Percentiles rank a stretch among this genome's conserved stretches.
These are phyloP conservation scores for Merops nubicus DNA, from an alignment of 2,113 vertebrate species.

Conservation along the genomic window DNA sequence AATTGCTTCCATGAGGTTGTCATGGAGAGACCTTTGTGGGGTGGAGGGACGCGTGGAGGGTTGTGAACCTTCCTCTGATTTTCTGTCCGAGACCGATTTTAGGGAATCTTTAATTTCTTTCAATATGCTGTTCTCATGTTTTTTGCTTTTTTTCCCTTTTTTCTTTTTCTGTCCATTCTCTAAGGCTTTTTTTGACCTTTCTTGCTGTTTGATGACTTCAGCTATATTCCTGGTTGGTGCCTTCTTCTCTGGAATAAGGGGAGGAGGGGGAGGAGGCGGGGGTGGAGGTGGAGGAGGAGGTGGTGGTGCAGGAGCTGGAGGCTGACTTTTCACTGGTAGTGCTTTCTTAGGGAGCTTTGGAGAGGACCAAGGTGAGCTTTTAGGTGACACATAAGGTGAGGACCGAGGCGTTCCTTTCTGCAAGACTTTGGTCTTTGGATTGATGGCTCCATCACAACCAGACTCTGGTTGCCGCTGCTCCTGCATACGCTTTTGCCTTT, in stretches of 20 bases:
- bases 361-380: conserved; percentile 85
- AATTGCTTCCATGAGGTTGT: conserved; percentile 94
- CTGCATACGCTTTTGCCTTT: conserved; percentile 91
- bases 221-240: conserved; percentile 90
- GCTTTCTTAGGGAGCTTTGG: conserved; percentile 84
- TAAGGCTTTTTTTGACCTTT: conserved; percentile 77
- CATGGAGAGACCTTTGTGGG: conserved; percentile 88
- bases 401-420: conserved; percentile 84
- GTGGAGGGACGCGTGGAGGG: conserved; percentile 85
- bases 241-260: conserved; percentile 74
- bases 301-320: conserved; percentile 23
- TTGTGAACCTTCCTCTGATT: conserved; percentile 83
- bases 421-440: conserved; percentile 83
- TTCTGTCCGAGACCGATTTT: conserved; percentile 85
- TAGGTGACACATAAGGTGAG: conserved; percentile 87
- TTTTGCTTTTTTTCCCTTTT: conserved; percentile 86
- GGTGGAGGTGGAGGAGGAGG: conserved; percentile 59
- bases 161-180: conserved; percentile 81
- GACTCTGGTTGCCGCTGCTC: conserved; percentile 84
- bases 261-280: conserved; percentile 67
- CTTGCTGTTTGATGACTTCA: conserved; percentile 91
- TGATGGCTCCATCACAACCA: conserved; percentile 62
- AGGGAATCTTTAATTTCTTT: conserved; percentile 93
- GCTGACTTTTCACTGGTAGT: conserved; percentile 69
- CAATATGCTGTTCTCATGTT: conserved; percentile 83